These are phyloP conservation scores for Drosophila ananassae DNA, from an alignment of 1,140 invertebrate species.

Conservation along the genomic window DNA sequence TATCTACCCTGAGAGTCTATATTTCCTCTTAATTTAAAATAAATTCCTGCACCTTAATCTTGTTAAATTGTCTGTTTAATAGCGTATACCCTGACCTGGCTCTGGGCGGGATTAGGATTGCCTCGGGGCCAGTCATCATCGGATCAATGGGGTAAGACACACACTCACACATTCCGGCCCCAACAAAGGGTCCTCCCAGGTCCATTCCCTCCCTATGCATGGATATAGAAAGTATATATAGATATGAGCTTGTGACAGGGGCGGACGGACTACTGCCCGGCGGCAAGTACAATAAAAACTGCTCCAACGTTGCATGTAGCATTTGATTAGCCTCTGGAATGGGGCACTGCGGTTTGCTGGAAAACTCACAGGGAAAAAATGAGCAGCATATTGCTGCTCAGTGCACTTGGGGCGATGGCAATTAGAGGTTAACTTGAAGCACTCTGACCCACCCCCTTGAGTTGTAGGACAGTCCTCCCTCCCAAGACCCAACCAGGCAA, in stretches of 20 bases:
- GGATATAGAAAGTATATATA: constrained; percentile 4
- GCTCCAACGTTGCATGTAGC: constrained; percentile 67
- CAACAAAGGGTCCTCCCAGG: constrained; percentile 65
- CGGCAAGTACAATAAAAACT: constrained; percentile 74
- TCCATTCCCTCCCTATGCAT: constrained; percentile 44
- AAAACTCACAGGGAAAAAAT: constrained; percentile 27
- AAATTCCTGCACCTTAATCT: neutral
- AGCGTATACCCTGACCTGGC: constrained; percentile 22
- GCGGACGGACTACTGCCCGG: constrained; percentile 37
- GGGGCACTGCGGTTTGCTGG: constrained; percentile 30
- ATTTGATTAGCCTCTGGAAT: constrained; percentile 72
- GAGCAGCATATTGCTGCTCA: constrained; percentile 60
- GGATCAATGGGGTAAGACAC: constrained; percentile 60
- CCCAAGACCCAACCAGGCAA: neutral
- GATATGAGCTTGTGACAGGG: constrained; percentile 37
- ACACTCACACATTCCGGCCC: constrained; percentile 3
- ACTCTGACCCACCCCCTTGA: constrained; percentile 9
- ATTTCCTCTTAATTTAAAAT: neutral
- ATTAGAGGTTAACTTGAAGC: constrained; percentile 74
- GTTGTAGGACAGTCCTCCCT: neutral
- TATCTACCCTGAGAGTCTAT: neutral
- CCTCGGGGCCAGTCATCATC: constrained; percentile 55
- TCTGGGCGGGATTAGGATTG: constrained; percentile 32
- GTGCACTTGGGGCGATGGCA: constrained; percentile 70
- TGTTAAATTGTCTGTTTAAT: neutral